These are phyloP conservation scores for Chiloscyllium plagiosum DNA, from an alignment of 2,113 vertebrate species.

Conservation along the genomic window DNA sequence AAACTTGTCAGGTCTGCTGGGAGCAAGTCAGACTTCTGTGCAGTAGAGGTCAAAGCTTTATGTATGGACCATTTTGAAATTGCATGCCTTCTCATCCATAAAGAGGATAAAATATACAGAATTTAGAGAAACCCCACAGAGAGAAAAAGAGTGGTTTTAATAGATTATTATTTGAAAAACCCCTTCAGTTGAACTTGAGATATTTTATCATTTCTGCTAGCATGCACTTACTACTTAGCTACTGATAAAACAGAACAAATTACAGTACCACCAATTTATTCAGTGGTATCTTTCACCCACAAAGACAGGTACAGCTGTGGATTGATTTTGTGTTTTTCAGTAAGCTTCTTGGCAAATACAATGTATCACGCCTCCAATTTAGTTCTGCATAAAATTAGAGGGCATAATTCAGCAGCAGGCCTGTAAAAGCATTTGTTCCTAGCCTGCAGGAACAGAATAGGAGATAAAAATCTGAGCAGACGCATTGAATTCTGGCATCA, in stretches of 20 bases:
- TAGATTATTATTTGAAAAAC: conserved; percentile 28
- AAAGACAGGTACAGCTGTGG: too few species aligned
- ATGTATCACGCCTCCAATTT: not conserved
- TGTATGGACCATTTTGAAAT: not conserved
- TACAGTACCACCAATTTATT: not conserved
- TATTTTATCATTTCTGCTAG: conserved; percentile 16
- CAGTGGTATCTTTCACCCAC: not conserved
- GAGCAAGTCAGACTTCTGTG: not conserved
- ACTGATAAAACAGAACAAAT: conserved; percentile 6
- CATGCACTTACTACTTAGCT: not conserved
- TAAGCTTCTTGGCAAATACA: not conserved
- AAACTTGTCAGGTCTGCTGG: not conserved
- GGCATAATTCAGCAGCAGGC: not conserved
- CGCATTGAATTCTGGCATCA: not conserved
- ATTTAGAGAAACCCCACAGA: conserved; percentile 11
- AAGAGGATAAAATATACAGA: not conserved
- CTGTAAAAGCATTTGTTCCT: not conserved
- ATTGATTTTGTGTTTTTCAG: not conserved
- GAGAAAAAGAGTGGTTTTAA: conserved; percentile 9
- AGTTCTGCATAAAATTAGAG: not conserved
- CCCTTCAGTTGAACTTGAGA: conserved; percentile 22
- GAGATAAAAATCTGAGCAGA: not conserved
- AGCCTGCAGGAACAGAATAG: not conserved
- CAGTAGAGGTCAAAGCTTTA: not conserved
- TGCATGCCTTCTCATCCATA: not conserved